phyloP scores from a whole-genome alignment of 2,888 invertebrate genomes.

The Zeuzera pyrina region DNA sequence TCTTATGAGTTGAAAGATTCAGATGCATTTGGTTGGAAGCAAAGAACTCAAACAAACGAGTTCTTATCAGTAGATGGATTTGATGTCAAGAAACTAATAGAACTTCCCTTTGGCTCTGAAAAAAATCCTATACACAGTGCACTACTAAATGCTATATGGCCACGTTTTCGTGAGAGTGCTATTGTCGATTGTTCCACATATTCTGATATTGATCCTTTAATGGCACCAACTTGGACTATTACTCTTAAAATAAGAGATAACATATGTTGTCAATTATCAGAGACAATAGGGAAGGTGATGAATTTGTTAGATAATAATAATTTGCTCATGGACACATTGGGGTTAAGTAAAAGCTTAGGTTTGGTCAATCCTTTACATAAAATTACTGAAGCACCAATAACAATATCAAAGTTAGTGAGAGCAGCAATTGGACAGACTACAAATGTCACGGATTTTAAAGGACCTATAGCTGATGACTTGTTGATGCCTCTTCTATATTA shows the following conservation, averaged over 20 bases:
- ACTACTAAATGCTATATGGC: constrained; percentile 88
- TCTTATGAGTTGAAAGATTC: constrained; percentile 80
- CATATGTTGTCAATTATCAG: constrained; percentile 83
- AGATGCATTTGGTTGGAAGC: constrained; percentile 76
- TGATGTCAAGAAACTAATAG: constrained; percentile 58
- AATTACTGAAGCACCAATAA: constrained; percentile 85
- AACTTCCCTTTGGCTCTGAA: constrained; percentile 88
- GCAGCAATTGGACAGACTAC: constrained; percentile 65
- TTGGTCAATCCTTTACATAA: constrained; percentile 75
- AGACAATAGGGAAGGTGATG: constrained; percentile 81
- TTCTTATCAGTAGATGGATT: constrained; percentile 63
- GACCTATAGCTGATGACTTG: constrained; percentile 84
- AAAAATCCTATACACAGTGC: constrained; percentile 87
- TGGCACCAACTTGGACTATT: constrained; percentile 86
- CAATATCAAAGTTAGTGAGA: constrained; percentile 74
- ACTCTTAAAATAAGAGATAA: constrained; percentile 78
- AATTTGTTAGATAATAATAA: constrained; percentile 73
- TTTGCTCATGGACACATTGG: constrained; percentile 60
- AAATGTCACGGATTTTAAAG: constrained; percentile 74
- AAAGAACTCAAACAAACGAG: constrained; percentile 56
- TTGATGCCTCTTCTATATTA: constrained; percentile 85
- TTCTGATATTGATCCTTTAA: constrained; percentile 87
- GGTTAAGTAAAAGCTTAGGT: constrained; percentile 59
- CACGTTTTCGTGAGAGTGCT: constrained; percentile 86
- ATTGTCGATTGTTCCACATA: constrained; percentile 91